These are phyloP conservation scores for Panulirus ornatus DNA, from an alignment of 1,140 invertebrate genomes.

Conservation along the genomic window DNA sequence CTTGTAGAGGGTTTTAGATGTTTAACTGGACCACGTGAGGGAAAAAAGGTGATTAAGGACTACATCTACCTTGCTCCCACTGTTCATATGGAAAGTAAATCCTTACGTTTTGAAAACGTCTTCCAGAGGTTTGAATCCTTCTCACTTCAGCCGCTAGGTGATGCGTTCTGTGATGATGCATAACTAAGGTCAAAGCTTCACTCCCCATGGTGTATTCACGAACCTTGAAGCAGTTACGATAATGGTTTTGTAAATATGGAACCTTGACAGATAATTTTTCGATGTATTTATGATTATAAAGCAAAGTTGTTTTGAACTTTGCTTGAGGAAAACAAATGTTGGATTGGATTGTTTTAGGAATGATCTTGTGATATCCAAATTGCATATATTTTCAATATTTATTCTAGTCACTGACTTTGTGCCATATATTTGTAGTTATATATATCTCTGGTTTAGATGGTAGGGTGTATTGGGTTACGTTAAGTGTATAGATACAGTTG, in stretches of 20 bases:
- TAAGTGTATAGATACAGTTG: no score
- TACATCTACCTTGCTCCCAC: no score
- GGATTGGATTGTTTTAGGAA: not conserved
- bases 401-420: slow-evolving; percentile 22
- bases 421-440: slow-evolving; percentile 7
- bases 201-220: not conserved
- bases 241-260: not conserved
- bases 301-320: not conserved
- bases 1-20: no score
- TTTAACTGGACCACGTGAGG: no score
- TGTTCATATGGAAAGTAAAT: no score
- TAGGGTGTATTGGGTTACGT: no score
- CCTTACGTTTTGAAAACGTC: no score
- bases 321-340: not conserved
- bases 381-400: not conserved
- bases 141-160: no score
- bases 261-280: not conserved
- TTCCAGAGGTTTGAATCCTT: no score
- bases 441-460: slow-evolving; percentile 15
- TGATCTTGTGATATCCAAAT: not conserved
- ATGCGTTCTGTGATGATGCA: no score
- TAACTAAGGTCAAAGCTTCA: no score
- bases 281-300: not conserved
- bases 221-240: not conserved
- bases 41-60: no score